These are phyloP conservation scores for Neopelma chrysocephalum DNA, from an alignment of 2,797 vertebrate genomes.

Conservation along the genomic window DNA sequence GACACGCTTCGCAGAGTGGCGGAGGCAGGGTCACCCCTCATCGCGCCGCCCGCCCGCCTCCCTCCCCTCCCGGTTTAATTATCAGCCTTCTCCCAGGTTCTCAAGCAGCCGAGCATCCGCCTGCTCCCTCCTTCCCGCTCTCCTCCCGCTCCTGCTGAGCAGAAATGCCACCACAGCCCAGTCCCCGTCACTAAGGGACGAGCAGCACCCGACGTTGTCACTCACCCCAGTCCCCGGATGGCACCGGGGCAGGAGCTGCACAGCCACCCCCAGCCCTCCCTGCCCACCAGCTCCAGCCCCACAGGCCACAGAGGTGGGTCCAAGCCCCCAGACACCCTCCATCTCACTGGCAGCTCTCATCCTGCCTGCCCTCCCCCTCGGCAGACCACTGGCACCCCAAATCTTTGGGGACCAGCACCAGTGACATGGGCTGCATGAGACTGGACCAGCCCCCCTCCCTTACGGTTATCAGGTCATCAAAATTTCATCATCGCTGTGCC, in stretches of 20 bases:
- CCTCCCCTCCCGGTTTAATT: neutral
- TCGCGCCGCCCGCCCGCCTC: neutral
- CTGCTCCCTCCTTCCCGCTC: neutral
- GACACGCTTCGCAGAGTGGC: neutral
- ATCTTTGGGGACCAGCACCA: neutral
- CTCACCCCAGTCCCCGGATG: neutral
- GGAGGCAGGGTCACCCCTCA: neutral
- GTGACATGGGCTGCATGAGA: neutral
- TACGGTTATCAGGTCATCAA: conserved; percentile 54
- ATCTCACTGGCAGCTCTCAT: neutral
- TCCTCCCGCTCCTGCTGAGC: neutral
- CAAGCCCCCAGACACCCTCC: neutral
- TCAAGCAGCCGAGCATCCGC: neutral
- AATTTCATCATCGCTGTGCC: conserved; percentile 57
- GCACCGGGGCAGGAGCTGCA: neutral
- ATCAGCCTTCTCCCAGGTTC: neutral
- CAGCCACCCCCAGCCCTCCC: neutral
- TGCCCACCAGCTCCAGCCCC: neutral
- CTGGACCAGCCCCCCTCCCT: neutral
- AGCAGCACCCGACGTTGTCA: neutral
- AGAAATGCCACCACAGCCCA: neutral
- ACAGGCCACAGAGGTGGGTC: neutral
- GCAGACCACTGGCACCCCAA: neutral
- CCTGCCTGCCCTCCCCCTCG: neutral
- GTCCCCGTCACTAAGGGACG: neutral